Conservation (phyloP, 2,888 invertebrate species). For the Phengaris alcon region DNA sequence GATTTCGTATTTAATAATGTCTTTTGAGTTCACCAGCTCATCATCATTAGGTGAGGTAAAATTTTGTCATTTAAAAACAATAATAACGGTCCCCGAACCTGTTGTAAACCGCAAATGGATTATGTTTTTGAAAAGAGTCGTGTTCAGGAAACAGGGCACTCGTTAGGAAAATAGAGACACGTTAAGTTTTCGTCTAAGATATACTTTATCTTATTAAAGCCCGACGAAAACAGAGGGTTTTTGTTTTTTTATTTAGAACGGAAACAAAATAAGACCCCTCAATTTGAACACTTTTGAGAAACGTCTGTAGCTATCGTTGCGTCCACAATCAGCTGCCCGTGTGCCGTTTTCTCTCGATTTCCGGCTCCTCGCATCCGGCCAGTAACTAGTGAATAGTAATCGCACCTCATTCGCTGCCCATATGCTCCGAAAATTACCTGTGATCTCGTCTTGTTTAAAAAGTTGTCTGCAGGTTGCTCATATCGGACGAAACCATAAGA, state of each 20-base stretch:
- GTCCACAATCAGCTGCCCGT: slow-evolving; percentile 13
- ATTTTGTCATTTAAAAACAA: slow-evolving; percentile 18
- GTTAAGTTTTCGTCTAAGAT: not conserved
- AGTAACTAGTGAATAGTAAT: not conserved
- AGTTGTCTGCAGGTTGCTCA: not conserved
- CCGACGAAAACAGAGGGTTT: too few species aligned
- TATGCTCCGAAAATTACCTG: slow-evolving; percentile 21
- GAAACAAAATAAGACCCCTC: slow-evolving; percentile 8
- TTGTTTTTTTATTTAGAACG: not conserved
- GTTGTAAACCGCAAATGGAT: slow-evolving; percentile 2
- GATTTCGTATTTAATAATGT: not conserved
- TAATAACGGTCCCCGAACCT: slow-evolving; percentile 12
- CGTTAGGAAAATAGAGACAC: not conserved
- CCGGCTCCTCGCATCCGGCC: slow-evolving; percentile 3
- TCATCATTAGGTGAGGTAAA: slow-evolving; percentile 15
- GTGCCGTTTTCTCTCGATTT: slow-evolving; percentile 19
- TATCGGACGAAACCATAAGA: not conserved
- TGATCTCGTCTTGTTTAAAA: not conserved
- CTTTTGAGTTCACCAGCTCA: not conserved
- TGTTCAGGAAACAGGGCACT: not conserved
- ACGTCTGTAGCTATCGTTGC: slow-evolving; percentile 7
- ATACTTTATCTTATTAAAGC: not conserved
- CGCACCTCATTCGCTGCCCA: slow-evolving; percentile 15
- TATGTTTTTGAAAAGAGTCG: not conserved
- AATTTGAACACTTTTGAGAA: slow-evolving; percentile 5